Base-by-base conservation (phyloP, 2,797 vertebrate species). In the Falco concolor region DNA sequence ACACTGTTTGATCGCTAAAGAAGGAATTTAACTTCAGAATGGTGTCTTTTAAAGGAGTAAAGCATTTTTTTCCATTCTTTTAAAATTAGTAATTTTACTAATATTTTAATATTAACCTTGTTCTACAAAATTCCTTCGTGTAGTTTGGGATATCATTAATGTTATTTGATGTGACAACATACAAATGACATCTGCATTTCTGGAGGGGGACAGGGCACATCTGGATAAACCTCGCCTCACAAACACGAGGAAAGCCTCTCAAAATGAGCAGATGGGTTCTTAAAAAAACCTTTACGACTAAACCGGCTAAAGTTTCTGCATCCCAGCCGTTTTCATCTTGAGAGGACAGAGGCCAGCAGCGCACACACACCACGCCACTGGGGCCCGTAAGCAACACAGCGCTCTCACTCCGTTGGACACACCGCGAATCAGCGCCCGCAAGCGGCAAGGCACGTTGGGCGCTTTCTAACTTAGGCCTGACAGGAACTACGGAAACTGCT, bases 321-420 rank as follows among this genome's bases (percentile, higher is more conserved):
- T 57, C 57, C 67, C 83, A 68, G 10, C 12, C 9, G 13, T 32
- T n/a, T 61, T 13, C 34, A 25, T 6, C 13, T 0, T 5, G 54
- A 59, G 45, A 21, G 5, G 18, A 40, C 22, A 45, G 15, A 38
- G 69, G 18, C 20, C 32, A 42, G 45, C 40, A 21, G 75, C 24
- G 28, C 24, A 24, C 24, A 11, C 3, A 44, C 0, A 27, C 27
- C 4, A 2, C 1, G 14, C 4, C 13, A 10, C 15, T 15, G 3
- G 15, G 24, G n/a, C n/a, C 27, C 30, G 6, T 8, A 32, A 57
- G 5, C 22, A 38, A 40, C 1, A 12, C 8, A 10, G 38, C 2
- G 16, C 73, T 13, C 59, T 49, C 10, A 1, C 5, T 19, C 22
- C 8, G 13, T 38, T 38, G 13, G 49, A 47, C 34, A 32, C 42